Percentiles rank a stretch among this genome's conserved stretches.
Conservation (phyloP, 1,140 invertebrate genomes). For the Potamilus streckersoni region DNA sequence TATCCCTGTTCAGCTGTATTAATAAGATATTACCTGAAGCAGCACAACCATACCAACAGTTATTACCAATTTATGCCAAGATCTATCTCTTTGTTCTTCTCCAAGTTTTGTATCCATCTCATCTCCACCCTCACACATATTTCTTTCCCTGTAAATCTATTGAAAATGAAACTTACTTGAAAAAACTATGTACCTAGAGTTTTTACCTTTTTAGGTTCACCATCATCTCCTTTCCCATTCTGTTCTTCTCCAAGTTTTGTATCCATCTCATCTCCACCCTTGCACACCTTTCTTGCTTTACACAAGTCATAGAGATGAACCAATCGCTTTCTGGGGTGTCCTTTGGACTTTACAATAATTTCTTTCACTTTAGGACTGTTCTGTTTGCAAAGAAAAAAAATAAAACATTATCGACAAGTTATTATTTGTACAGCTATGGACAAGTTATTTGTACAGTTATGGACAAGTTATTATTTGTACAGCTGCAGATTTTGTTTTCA, state of each 20-base stretch:
- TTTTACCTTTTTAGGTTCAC: slow-evolving; percentile 41
- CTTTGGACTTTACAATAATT: slow-evolving; percentile 95
- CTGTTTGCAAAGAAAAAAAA: slow-evolving; percentile 67
- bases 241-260: slow-evolving; percentile 49
- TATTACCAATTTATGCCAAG: too few relatives aligned
- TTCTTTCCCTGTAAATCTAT: too few relatives aligned
- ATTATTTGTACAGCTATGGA: too few relatives aligned
- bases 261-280: slow-evolving; percentile 98
- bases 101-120: too few relatives aligned
- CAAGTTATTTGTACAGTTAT: too few relatives aligned
- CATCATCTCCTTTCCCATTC: slow-evolving; percentile 16
- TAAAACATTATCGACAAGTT: background rate
- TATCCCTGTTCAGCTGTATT: too few relatives aligned
- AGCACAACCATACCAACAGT: too few relatives aligned
- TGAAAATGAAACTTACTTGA: too few relatives aligned
- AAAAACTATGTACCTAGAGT: too few relatives aligned
- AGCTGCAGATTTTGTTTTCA: background rate
- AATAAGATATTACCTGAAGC: too few relatives aligned
- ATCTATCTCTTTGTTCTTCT: too few relatives aligned
- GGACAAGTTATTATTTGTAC: background rate
- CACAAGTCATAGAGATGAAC: slow-evolving; percentile 97
- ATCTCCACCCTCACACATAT: too few relatives aligned
- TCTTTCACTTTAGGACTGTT: slow-evolving; percentile 98
- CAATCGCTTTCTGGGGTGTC: slow-evolving; percentile 92
- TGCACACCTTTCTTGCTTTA: slow-evolving; percentile 98